Evolutionary conservation across 2,797 vertebrate species (phyloP).

Genomic region (Buceros bicornis): DNA sequence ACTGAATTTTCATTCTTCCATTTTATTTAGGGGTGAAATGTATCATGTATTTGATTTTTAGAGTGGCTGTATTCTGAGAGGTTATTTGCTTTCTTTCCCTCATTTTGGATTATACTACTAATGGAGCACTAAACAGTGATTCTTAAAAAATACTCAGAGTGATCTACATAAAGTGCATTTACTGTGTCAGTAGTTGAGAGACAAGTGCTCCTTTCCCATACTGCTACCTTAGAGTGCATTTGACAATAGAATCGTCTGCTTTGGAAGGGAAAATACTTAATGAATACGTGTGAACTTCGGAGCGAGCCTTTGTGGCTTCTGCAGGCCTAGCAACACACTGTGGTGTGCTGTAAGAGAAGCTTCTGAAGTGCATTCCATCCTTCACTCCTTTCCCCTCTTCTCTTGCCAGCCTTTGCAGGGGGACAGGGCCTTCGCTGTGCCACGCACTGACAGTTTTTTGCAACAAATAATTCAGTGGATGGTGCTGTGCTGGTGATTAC

Average conservation of each 20-base stretch:
- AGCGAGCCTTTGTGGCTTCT: neutral
- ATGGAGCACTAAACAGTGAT: neutral
- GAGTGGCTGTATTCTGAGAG: neutral
- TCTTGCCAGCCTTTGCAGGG: neutral
- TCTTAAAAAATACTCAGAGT: neutral
- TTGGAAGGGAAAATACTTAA: neutral
- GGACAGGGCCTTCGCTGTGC: neutral
- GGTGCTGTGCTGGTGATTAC: neutral
- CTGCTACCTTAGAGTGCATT: neutral
- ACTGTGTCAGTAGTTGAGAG: neutral
- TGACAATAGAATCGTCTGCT: neutral
- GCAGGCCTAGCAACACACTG: neutral
- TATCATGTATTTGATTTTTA: neutral
- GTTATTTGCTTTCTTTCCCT: neutral
- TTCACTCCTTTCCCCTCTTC: neutral
- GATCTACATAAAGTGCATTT: neutral
- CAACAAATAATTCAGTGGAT: neutral
- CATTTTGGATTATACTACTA: neutral
- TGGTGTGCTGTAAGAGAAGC: neutral
- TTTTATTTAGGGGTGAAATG: neutral
- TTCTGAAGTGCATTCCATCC: neutral
- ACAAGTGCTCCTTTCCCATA: neutral
- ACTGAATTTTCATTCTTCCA: neutral
- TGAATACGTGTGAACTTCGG: neutral
- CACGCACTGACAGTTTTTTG: neutral